phyloP scores from a whole-genome alignment of 2,113 vertebrate genomes.

The Sterrhoptilus dennistouni region DNA sequence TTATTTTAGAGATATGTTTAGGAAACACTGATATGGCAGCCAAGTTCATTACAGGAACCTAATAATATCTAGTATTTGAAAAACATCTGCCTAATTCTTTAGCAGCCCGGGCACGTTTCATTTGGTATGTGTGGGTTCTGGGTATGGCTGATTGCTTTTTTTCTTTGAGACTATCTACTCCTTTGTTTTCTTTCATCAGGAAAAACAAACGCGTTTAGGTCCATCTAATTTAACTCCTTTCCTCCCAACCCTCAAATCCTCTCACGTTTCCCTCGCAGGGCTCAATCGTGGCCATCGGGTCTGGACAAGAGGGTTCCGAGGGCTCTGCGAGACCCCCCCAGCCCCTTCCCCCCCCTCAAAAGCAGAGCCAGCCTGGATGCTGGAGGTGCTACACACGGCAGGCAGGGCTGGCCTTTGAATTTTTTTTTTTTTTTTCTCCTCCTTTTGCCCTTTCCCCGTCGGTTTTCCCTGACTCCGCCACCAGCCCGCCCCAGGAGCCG shows the following conservation, averaged over 20 bases:
- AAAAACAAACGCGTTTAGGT: neutral
- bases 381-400: neutral
- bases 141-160: neutral
- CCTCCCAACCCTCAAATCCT: neutral
- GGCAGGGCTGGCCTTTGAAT: fast-evolving
- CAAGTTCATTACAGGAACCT: neutral
- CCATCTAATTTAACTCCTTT: neutral
- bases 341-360: neutral
- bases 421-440: too few relatives aligned
- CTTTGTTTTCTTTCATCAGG: neutral
- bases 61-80: neutral
- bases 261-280: neutral
- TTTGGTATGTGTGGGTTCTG: neutral
- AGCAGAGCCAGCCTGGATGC: neutral
- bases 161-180: neutral
- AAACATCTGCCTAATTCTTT: neutral
- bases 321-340: neutral
- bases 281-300: neutral
- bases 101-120: neutral
- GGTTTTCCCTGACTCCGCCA: neutral
- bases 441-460: too few relatives aligned
- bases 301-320: fast-evolving
- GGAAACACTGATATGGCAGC: neutral
- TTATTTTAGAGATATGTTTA: neutral
- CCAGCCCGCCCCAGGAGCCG: neutral